Evolutionary conservation across 2,888 invertebrate genomes (phyloP).

Genomic region (Melikaiella ostensackeni): DNA sequence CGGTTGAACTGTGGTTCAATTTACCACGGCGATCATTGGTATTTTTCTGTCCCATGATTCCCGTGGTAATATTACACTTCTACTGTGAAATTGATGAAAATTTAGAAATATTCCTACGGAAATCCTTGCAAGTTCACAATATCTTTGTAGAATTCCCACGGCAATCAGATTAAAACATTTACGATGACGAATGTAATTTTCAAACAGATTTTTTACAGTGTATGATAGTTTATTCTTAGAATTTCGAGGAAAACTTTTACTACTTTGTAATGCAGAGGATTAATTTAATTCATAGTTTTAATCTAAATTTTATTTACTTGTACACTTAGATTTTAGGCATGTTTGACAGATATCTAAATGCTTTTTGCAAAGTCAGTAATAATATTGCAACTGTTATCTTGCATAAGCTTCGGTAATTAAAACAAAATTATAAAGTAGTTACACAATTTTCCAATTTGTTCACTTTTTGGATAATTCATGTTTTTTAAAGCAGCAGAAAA

Average conservation of each 20-base stretch:
- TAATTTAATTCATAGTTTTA: background rate
- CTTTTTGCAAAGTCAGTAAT: background rate
- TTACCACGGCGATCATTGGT: no score
- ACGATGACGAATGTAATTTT: no score
- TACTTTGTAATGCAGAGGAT: background rate
- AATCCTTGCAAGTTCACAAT: no score
- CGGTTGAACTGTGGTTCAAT: no score
- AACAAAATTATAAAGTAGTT: background rate
- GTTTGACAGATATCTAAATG: background rate
- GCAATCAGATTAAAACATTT: no score
- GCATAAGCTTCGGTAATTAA: background rate
- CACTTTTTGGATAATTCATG: conserved; percentile 14
- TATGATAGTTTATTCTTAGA: background rate
- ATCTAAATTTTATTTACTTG: background rate
- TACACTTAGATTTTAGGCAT: background rate
- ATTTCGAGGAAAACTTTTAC: background rate
- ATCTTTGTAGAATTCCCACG: no score
- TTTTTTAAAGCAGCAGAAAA: conserved; percentile 12
- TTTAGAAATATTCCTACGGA: no score
- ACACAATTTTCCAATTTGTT: background rate
- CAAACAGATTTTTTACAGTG: no score
- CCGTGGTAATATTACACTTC: no score
- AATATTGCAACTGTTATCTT: background rate
- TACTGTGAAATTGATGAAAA: no score
- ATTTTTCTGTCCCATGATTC: no score